A percentile compares a stretch with the other conserved stretches of the same genome.
phyloP scores from a whole-genome alignment of 92 coral and sea anemone genomes.

The Porites rus region DNA sequence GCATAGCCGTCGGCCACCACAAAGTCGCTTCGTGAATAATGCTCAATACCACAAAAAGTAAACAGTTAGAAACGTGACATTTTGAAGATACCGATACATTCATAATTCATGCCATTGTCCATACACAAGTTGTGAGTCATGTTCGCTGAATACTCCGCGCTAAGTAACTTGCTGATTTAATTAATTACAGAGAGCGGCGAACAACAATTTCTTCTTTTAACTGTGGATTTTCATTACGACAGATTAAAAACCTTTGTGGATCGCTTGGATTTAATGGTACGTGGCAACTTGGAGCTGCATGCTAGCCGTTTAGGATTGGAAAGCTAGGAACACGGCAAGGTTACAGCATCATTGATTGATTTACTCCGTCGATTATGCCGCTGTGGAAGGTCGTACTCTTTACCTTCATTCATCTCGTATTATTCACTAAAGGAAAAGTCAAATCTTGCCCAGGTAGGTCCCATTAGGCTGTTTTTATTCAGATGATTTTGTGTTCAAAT shows the following conservation, averaged over 20 bases:
- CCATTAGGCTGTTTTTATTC: neutral
- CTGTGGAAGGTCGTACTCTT: neutral
- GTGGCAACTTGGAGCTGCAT: neutral
- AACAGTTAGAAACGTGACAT: conserved; percentile 43
- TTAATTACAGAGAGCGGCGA: conserved; percentile 7
- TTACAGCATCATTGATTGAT: neutral
- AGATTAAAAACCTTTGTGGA: conserved; percentile 16
- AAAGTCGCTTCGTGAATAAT: neutral
- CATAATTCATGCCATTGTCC: conserved; percentile 35
- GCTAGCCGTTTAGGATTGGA: neutral
- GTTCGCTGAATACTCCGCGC: neutral
- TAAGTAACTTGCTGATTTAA: conserved; percentile 12
- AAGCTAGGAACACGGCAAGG: neutral
- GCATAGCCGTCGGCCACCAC: conserved; percentile 2
- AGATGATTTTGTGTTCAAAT: neutral
- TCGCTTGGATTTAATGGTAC: conserved; percentile 23
- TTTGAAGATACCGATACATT: conserved; percentile 55
- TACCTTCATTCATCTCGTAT: neutral
- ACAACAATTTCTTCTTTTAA: conserved; percentile 14
- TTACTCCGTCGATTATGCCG: conserved; percentile 2
- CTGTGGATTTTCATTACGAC: conserved; percentile 23
- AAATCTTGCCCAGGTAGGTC: conserved; percentile 33
- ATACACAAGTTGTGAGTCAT: conserved; percentile 32
- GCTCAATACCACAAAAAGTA: conserved; percentile 35
- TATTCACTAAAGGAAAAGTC: neutral